These are phyloP conservation scores for Phylloscopus collybita DNA, from an alignment of 2,797 vertebrate genomes.

Conservation along the genomic window DNA sequence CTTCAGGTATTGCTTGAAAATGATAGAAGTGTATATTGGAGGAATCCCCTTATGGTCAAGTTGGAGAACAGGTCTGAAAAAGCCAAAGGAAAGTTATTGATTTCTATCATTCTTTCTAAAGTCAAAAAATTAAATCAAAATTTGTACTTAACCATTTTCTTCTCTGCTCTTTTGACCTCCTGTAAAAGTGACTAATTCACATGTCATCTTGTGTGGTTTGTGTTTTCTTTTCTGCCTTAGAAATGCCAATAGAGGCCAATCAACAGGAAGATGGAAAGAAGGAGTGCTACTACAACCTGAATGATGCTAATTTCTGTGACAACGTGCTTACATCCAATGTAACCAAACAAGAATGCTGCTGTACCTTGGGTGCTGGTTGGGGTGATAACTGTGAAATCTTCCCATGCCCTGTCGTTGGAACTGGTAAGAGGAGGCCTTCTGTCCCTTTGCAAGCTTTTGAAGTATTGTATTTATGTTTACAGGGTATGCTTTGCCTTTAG, in stretches of 20 bases:
- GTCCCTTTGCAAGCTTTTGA: background rate
- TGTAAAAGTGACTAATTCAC: background rate
- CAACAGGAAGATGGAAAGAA: constrained; percentile 84
- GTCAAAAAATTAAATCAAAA: background rate
- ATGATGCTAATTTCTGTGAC: constrained; percentile 93
- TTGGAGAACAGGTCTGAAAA: constrained; percentile 26
- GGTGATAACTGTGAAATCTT: constrained; percentile 97
- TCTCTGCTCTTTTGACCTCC: background rate
- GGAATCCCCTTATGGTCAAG: constrained; percentile 4
- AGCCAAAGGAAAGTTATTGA: background rate
- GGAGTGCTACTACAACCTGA: constrained; percentile 94
- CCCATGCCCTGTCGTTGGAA: constrained; percentile 91
- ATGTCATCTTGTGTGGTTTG: background rate
- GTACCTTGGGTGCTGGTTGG: constrained; percentile 95
- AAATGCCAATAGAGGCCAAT: constrained; percentile 51
- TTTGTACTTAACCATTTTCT: background rate
- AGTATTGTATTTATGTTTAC: background rate
- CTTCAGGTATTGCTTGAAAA: background rate
- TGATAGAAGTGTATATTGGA: constrained; percentile 4
- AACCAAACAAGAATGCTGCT: constrained; percentile 96
- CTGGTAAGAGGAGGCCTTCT: constrained; percentile 78
- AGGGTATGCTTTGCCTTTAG: background rate
- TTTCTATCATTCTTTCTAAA: background rate
- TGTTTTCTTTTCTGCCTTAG: constrained; percentile 34
- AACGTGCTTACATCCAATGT: constrained; percentile 92